Percentiles rank a stretch among this genome's conserved stretches.
These are phyloP conservation scores for Psophia crepitans DNA, from an alignment of 2,113 vertebrate species.

Conservation along the genomic window DNA sequence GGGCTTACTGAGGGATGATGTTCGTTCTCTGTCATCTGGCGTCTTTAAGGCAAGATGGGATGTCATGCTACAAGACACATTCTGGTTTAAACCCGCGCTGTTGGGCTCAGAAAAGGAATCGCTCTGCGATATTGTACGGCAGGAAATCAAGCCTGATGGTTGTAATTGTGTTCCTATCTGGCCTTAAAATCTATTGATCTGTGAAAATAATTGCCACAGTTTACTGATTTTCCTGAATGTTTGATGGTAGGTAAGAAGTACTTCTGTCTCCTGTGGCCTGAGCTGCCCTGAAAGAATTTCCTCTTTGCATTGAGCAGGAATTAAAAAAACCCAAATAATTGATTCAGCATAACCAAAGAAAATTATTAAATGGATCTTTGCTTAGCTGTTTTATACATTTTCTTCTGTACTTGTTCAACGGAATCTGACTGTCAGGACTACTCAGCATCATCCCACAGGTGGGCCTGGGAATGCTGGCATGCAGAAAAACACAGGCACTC, in stretches of 20 bases:
- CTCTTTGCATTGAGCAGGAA: background rate
- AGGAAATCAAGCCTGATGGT: background rate
- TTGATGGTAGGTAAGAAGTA: background rate
- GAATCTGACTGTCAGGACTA: background rate
- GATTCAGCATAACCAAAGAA: background rate
- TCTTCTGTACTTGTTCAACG: background rate
- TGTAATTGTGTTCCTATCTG: background rate
- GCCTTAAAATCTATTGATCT: constrained; percentile 21
- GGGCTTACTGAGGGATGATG: background rate
- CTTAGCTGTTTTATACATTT: background rate
- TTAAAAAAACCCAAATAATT: background rate
- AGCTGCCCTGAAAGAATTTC: background rate
- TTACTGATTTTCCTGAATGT: background rate
- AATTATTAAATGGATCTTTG: background rate
- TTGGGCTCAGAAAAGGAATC: background rate
- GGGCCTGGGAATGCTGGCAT: background rate
- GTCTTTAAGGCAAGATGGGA: background rate
- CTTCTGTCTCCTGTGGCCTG: background rate
- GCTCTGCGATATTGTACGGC: fast-evolving
- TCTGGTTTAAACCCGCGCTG: background rate
- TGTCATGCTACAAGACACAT: background rate
- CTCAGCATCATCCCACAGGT: background rate
- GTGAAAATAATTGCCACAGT: constrained; percentile 10
- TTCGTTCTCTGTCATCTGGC: background rate
- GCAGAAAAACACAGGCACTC: background rate